Percentiles rank a stretch among this genome's conserved stretches.
Conservation (phyloP, 30 jellyfish, hydroid and myxozoan species). For the Pelagia noctiluca region DNA sequence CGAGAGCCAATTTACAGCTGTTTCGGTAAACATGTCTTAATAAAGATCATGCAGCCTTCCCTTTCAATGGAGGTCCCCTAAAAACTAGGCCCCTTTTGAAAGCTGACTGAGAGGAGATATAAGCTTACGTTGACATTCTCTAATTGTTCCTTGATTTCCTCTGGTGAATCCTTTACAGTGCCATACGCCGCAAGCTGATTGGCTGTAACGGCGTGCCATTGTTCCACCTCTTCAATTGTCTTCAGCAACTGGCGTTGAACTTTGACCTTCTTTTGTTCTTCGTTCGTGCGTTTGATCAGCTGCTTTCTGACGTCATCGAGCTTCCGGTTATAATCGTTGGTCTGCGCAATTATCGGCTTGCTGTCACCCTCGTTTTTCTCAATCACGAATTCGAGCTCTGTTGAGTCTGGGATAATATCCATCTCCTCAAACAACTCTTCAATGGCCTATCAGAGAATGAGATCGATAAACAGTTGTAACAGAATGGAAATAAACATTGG, state of each 20-base stretch:
- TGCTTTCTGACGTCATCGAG: conserved; percentile 72
- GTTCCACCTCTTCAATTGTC: conserved; percentile 60
- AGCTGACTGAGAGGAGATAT: too few relatives aligned
- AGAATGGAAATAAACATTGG: too few relatives aligned
- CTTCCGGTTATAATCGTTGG: conserved; percentile 54
- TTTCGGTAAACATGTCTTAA: too few relatives aligned
- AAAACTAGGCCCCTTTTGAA: too few relatives aligned
- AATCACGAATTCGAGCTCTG: conserved; percentile 40
- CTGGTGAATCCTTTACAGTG: conserved; percentile 65
- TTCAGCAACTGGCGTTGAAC: conserved; percentile 70
- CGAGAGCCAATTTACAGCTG: too few relatives aligned
- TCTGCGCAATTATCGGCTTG: conserved; percentile 39
- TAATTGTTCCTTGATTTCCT: conserved; percentile 77
- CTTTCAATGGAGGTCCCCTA: too few relatives aligned
- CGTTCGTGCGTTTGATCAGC: conserved; percentile 38
- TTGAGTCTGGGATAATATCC: conserved; percentile 38
- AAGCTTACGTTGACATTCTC: conserved; percentile 65
- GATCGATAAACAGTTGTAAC: too few relatives aligned
- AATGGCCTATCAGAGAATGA: not conserved
- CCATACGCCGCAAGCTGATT: conserved; percentile 65
- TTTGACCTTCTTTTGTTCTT: conserved; percentile 71
- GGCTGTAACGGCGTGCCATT: conserved; percentile 48
- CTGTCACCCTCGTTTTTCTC: conserved; percentile 76
- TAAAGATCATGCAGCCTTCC: too few relatives aligned
- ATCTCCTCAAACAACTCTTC: conserved; percentile 42